Base-by-base conservation (phyloP, 1,140 invertebrate species). In the Drosophila seguyi region DNA sequence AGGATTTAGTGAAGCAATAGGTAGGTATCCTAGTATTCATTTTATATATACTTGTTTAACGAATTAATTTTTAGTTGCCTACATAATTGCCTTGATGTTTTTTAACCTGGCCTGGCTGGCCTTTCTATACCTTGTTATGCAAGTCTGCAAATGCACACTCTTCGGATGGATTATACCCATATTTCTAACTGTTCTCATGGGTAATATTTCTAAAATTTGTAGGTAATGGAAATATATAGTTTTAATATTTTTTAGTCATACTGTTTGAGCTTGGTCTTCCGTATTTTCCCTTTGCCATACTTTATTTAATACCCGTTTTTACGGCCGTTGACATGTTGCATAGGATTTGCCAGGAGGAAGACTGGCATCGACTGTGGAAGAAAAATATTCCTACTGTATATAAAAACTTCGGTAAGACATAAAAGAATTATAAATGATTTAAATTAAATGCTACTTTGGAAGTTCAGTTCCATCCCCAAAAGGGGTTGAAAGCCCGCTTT, bases 71-170 rank as follows among this genome's bases (percentile, higher is more conserved):
- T 8, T 8, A 60, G 71, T 55, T 13, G 38, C 42, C 22, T 71
- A 71, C 45, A 8, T 45, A 14, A 53, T 60, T 39, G 34, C 13
- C 1, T 8, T 74, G n/a, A 13, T 53, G n/a, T 20, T 61, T 1
- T 71, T 61, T n/a, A 61, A 34, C 20, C 20, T 61, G 6, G 56
- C 66, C 4, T 56, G 61, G 27, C 27, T 74, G 13, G 38, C 25
- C 14, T 74, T 71, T 41, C 20, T 74, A 16, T 72, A 74, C 27
- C n/a, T 61, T 29, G 11, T 72, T 7, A 55, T 72, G 67, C 36
- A 41, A 10, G n/a, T 72, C 1, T 72, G 53, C 18, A 42, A 16
- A 16, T 29, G 48, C 14, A n/a, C 3, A 22, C 39, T 60, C 25
- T 73, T 45, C n/a, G 71, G n/a, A 13, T 69, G 65, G 71, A 36